phyloP scores from a whole-genome alignment of 2,797 vertebrate species.

The Paedocypris micromegethes region DNA sequence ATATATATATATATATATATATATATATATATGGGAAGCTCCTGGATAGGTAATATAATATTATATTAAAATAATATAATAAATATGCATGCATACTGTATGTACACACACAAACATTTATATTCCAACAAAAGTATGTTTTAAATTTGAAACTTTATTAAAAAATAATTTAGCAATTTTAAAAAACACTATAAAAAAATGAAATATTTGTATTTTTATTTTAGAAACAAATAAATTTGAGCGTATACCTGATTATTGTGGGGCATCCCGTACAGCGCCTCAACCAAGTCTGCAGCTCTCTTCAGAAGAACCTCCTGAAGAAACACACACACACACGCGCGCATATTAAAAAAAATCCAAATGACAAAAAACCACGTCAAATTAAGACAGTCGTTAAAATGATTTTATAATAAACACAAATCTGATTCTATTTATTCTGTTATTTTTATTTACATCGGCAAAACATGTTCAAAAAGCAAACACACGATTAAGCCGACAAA shows the following conservation, averaged over 20 bases:
- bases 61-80: no score
- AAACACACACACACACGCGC: conserved; percentile 34
- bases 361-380: not conserved
- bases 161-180: no score
- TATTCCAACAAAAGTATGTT: no score
- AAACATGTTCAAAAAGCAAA: conserved; percentile 21
- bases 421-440: not conserved
- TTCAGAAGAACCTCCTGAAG: conserved; percentile 74
- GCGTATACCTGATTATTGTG: conserved; percentile 70
- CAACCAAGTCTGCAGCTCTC: conserved; percentile 73
- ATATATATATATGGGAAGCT: no score
- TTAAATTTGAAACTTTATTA: no score
- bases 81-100: no score
- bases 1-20: not conserved
- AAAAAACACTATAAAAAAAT: no score
- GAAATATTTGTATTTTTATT: not conserved
- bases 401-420: not conserved
- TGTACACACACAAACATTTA: no score
- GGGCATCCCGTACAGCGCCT: conserved; percentile 77
- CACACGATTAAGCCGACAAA: conserved; percentile 33
- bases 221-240: not conserved
- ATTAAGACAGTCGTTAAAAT: not conserved
- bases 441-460: conserved; percentile 2
- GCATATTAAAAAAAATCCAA: conserved; percentile 7
- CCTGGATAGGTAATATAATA: no score